These are phyloP conservation scores for Urechis unicinctus DNA, from an alignment of 2,888 invertebrate species.

Conservation along the genomic window DNA sequence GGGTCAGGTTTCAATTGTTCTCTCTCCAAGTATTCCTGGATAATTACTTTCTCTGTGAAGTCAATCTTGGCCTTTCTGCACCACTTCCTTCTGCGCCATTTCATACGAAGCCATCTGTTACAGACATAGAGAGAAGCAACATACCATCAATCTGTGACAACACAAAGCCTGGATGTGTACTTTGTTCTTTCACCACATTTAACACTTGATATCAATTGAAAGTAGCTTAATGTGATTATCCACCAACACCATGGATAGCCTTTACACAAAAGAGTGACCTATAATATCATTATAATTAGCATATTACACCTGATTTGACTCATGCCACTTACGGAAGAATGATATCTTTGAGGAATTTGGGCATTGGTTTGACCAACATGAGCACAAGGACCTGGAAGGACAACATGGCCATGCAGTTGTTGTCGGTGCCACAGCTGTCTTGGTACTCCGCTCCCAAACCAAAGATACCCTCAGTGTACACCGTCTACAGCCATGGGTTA, in stretches of 20 bases:
- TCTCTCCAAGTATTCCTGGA: constrained; percentile 31
- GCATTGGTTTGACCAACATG: constrained; percentile 52
- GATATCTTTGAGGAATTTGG: constrained; percentile 51
- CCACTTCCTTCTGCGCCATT: constrained; percentile 22
- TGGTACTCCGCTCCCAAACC: constrained; percentile 42
- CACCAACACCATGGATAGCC: too few species aligned
- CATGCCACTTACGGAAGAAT: constrained; percentile 51
- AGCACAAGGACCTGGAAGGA: constrained; percentile 53
- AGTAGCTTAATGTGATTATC: too few species aligned
- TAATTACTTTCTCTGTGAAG: background rate
- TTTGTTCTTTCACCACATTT: too few species aligned
- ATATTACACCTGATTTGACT: too few species aligned
- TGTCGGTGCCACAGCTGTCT: constrained; percentile 46
- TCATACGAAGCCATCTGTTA: constrained; percentile 24
- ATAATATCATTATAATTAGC: too few species aligned
- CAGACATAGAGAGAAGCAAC: background rate
- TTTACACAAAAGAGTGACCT: too few species aligned
- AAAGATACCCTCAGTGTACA: constrained; percentile 33
- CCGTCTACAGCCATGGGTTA: background rate
- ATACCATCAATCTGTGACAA: background rate
- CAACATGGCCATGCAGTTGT: constrained; percentile 51
- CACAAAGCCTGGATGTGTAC: too few species aligned
- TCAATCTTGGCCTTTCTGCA: constrained; percentile 1
- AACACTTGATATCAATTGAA: too few species aligned
- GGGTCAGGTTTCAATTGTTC: constrained; percentile 49